These are phyloP conservation scores for Scotopteryx bipunctaria DNA, from an alignment of 2,888 invertebrate genomes.

Conservation along the genomic window DNA sequence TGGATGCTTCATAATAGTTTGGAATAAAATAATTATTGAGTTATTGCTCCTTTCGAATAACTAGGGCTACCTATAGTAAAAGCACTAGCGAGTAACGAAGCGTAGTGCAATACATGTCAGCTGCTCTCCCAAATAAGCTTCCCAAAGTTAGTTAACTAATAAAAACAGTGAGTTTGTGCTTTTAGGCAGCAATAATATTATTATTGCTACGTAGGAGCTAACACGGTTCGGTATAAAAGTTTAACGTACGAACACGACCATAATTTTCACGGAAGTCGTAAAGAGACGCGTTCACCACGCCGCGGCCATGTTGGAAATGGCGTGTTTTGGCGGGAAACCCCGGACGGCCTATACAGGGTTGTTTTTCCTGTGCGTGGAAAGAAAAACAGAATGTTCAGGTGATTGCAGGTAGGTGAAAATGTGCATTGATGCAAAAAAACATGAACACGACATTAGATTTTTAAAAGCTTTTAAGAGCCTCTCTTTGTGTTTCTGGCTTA, in stretches of 20 bases:
- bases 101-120: conserved; percentile 6
- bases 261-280: conserved; percentile 78
- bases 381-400: conserved; percentile 9
- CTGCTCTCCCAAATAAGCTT: conserved; percentile 24
- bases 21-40: too few species aligned
- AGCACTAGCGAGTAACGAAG: neutral
- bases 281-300: conserved; percentile 57
- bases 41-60: too few species aligned
- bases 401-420: neutral
- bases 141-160: conserved; percentile 29
- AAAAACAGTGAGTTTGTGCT: conserved; percentile 47
- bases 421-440: neutral
- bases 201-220: conserved; percentile 52
- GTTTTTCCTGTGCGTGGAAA: conserved; percentile 16
- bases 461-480: too few species aligned
- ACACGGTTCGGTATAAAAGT: conserved; percentile 67
- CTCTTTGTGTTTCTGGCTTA: too few species aligned
- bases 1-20: too few species aligned
- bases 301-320: conserved; percentile 68
- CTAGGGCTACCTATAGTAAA: neutral
- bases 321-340: conserved; percentile 67
- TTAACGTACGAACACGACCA: conserved; percentile 68
- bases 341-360: conserved; percentile 33
- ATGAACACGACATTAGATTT: neutral
- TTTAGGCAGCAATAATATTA: conserved; percentile 57